These are phyloP conservation scores for Propithecus perrieri DNA, from an alignment of 2,797 vertebrate genomes.

Conservation along the genomic window DNA sequence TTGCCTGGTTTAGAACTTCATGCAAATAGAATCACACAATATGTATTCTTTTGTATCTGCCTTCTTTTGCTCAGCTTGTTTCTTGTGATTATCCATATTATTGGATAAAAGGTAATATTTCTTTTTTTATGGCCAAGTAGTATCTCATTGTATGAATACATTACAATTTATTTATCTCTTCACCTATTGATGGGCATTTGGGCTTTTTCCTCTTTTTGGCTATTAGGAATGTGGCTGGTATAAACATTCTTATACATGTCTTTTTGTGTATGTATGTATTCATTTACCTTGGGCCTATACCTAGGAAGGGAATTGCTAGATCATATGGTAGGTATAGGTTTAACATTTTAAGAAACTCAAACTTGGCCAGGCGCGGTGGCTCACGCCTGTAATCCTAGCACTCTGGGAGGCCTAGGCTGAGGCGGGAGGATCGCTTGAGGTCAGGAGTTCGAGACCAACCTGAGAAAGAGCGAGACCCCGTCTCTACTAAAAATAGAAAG, in stretches of 20 bases:
- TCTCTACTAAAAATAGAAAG: too few species aligned
- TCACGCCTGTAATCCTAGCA: too few species aligned
- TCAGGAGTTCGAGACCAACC: too few species aligned
- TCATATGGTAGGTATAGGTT: not conserved
- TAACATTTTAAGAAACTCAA: slow-evolving; percentile 37
- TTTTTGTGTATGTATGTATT: slow-evolving; percentile 41
- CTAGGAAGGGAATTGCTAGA: not conserved
- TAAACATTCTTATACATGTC: not conserved
- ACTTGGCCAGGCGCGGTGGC: not conserved
- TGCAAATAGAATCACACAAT: slow-evolving; percentile 18
- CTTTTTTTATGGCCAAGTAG: slow-evolving; percentile 21
- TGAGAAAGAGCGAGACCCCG: too few species aligned
- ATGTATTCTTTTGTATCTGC: not conserved
- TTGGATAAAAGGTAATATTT: slow-evolving; percentile 2
- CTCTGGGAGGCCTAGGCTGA: too few species aligned
- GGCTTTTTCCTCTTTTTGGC: slow-evolving; percentile 20
- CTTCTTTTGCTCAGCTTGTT: slow-evolving; percentile 46
- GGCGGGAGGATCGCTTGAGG: too few species aligned
- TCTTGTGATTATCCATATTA: slow-evolving; percentile 27
- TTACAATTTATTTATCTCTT: slow-evolving; percentile 25
- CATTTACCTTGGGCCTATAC: not conserved
- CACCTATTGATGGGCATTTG: slow-evolving; percentile 10
- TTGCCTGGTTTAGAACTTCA: slow-evolving; percentile 40
- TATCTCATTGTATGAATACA: not conserved
- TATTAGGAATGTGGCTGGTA: slow-evolving; percentile 21